phyloP scores from a whole-genome alignment of 1,140 invertebrate genomes.

The Brachionus koreanus region DNA sequence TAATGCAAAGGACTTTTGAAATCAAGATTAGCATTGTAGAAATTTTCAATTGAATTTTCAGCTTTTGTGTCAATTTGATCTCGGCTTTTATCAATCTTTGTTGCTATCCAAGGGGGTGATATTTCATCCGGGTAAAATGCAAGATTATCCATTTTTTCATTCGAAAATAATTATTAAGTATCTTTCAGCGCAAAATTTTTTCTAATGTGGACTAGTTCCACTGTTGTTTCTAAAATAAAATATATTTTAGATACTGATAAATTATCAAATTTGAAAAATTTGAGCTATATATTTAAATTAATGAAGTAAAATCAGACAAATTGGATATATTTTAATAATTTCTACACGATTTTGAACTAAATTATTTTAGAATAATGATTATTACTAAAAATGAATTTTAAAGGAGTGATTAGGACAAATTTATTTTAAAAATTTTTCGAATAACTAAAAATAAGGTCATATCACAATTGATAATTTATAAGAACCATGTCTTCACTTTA shows the following conservation, averaged over 20 bases:
- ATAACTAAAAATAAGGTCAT: background rate
- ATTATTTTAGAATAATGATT: background rate
- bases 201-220: background rate
- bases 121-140: background rate
- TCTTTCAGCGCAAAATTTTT: background rate
- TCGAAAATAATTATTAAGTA: background rate
- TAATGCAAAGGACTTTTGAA: background rate
- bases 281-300: background rate
- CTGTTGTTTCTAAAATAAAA: background rate
- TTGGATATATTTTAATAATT: background rate
- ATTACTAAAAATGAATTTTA: background rate
- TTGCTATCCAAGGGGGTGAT: background rate
- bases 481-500: background rate
- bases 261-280: background rate
- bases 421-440: background rate
- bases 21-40: background rate
- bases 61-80: background rate
- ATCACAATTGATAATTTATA: background rate
- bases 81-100: background rate
- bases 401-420: background rate
- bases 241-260: background rate
- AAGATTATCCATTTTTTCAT: constrained; percentile 3
- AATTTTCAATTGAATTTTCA: background rate
- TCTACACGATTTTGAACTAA: background rate
- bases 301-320: background rate